A percentile compares a stretch with the other conserved stretches of the same genome.
These are phyloP conservation scores for Acinonyx jubatus DNA, from an alignment of 2,113 vertebrate genomes.

Conservation along the genomic window DNA sequence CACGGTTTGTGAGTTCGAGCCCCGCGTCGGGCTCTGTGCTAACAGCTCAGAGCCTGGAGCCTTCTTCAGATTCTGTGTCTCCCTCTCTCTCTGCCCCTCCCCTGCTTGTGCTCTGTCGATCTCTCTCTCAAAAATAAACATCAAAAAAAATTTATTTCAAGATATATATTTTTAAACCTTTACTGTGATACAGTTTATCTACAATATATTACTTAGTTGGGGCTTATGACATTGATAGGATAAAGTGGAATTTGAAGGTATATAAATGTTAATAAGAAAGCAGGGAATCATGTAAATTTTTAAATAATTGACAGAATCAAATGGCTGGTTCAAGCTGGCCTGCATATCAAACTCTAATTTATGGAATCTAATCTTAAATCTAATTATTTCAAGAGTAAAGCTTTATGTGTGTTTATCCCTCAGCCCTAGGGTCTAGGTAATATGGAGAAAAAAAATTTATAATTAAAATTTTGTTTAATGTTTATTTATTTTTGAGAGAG, in stretches of 20 bases:
- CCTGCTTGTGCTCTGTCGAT: too few species aligned
- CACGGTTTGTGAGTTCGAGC: too few species aligned
- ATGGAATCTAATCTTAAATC: neutral
- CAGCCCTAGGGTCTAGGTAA: neutral
- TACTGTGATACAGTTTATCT: neutral
- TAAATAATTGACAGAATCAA: neutral
- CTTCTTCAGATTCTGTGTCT: too few species aligned
- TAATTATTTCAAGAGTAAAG: neutral
- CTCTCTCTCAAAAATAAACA: too few species aligned
- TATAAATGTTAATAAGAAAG: neutral
- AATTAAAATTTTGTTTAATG: too few species aligned
- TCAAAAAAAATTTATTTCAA: neutral
- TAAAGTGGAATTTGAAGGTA: neutral
- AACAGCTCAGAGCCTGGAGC: too few species aligned
- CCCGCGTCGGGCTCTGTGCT: too few species aligned
- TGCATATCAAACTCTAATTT: neutral
- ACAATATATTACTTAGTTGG: neutral
- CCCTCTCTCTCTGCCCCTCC: too few species aligned
- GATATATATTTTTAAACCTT: neutral
- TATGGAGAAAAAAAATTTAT: neutral
- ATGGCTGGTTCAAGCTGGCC: neutral
- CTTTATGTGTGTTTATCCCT: neutral
- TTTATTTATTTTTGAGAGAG: too few species aligned
- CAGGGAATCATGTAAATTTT: neutral
- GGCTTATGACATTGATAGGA: neutral